A percentile compares a stretch with the other conserved stretches of the same genome.
Evolutionary conservation across 2,888 invertebrate genomes (phyloP).

Genomic region (Synanthedon vespiformis): DNA sequence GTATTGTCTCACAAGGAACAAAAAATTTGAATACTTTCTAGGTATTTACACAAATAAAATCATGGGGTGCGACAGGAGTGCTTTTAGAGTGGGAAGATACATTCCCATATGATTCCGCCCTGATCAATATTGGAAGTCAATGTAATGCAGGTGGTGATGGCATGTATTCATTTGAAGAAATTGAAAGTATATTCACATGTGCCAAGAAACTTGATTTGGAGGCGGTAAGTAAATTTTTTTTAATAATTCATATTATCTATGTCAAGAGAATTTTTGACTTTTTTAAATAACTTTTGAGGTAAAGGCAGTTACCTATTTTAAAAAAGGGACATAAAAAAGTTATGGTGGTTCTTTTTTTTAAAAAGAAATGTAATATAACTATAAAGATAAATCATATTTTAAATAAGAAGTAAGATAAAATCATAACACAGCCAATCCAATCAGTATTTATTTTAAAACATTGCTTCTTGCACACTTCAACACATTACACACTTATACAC

Average conservation of each 20-base stretch:
- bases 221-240: constrained; percentile 59
- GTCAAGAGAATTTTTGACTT: too few species aligned
- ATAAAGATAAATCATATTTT: too few species aligned
- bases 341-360: neutral
- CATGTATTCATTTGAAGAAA: constrained; percentile 77
- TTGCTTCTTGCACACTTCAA: too few species aligned
- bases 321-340: neutral
- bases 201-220: constrained; percentile 75
- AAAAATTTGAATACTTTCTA: constrained; percentile 10
- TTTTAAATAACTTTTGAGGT: too few species aligned
- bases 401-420: too few species aligned
- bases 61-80: constrained; percentile 84
- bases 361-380: too few species aligned
- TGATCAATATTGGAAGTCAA: constrained; percentile 71
- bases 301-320: too few species aligned
- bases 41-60: constrained; percentile 35
- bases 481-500: too few species aligned
- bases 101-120: constrained; percentile 79
- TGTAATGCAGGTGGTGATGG: constrained; percentile 63
- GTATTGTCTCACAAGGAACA: too few species aligned
- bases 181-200: constrained; percentile 73
- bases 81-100: constrained; percentile 92
- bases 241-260: too few species aligned
- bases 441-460: too few species aligned
- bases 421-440: too few species aligned